A percentile compares a stretch with the other conserved stretches of the same genome.
These are phyloP conservation scores for Myotis myotis DNA, from an alignment of 2,797 vertebrate species.

Conservation along the genomic window DNA sequence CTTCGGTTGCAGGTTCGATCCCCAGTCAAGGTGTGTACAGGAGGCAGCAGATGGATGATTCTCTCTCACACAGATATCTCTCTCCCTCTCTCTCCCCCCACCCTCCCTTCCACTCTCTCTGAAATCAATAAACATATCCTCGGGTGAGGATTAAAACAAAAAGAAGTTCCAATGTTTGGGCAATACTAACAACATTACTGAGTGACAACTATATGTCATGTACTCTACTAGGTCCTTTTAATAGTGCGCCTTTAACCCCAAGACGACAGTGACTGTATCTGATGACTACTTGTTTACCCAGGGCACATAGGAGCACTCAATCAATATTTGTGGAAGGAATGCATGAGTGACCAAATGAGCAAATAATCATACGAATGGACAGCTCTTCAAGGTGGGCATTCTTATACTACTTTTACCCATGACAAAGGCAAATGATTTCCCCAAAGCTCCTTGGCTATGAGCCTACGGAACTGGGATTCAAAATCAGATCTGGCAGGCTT, in stretches of 20 bases:
- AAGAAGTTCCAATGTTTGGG: neutral
- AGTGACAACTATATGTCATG: neutral
- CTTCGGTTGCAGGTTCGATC: neutral
- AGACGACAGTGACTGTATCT: neutral
- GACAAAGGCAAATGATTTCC: neutral
- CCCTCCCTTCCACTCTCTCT: neutral
- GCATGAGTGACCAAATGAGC: neutral
- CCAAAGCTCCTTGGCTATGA: neutral
- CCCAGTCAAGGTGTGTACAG: neutral
- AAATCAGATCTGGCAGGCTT: neutral
- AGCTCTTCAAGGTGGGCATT: neutral
- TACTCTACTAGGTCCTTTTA: neutral
- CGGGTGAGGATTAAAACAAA: neutral
- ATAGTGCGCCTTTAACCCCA: neutral
- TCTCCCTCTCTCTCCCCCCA: neutral
- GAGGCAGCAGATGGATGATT: neutral
- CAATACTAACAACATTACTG: neutral
- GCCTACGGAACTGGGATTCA: neutral
- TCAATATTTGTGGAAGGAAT: neutral
- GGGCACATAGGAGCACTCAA: rapidly evolving
- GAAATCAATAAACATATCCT: neutral
- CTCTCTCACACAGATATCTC: neutral
- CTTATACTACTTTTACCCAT: neutral
- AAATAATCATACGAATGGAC: neutral
- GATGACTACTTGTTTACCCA: neutral